phyloP scores from a whole-genome alignment of 1,140 invertebrate genomes.

The Sitobion miscanthi region DNA sequence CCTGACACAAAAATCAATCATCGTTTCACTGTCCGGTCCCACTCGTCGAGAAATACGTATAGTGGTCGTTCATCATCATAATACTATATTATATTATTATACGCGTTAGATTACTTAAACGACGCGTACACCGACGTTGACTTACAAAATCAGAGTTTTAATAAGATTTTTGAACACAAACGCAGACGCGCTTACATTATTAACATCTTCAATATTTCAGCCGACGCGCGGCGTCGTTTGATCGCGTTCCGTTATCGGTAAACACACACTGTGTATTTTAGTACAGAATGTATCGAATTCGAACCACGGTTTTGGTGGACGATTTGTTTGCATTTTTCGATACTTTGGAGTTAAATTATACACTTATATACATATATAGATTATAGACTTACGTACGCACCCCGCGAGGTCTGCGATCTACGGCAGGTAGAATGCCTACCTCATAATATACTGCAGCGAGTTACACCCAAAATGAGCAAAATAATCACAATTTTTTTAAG shows the following conservation, averaged over 20 bases:
- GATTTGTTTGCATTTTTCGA: no score
- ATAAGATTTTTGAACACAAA: not conserved
- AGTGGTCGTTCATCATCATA: not conserved
- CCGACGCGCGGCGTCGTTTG: not conserved
- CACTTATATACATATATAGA: no score
- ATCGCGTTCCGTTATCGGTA: not conserved
- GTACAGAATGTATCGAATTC: no score
- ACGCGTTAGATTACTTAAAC: not conserved
- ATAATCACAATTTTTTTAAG: no score
- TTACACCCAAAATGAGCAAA: no score
- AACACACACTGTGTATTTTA: not conserved
- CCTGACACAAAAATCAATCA: not conserved
- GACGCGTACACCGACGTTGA: not conserved
- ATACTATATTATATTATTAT: constrained; percentile 13
- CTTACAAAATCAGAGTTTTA: not conserved
- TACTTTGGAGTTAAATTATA: no score
- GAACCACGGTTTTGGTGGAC: no score
- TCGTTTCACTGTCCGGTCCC: not conserved
- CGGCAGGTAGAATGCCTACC: no score
- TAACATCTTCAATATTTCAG: not conserved
- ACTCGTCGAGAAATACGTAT: not conserved
- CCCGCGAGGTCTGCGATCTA: no score
- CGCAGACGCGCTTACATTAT: not conserved
- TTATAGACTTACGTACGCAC: no score
- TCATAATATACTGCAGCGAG: no score